Base-by-base conservation (phyloP, 2,888 invertebrate species). In the Erebia palarica region DNA sequence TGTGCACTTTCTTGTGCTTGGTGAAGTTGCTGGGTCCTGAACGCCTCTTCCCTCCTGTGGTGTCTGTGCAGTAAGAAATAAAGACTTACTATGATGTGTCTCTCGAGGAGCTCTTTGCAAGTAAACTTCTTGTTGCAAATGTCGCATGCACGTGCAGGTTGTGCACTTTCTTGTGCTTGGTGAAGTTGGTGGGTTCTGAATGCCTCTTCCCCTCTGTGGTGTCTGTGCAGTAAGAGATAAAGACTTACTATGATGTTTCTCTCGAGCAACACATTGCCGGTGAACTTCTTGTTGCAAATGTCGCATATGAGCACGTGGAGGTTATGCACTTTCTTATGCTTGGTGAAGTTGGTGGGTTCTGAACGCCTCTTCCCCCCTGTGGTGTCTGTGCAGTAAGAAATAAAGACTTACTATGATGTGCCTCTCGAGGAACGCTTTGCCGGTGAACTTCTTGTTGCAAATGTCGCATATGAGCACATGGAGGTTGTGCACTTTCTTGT, bases 401-500 rank as follows among this genome's bases (percentile, higher is more conserved):
- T 5, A 2, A 8, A n/a, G 7, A 69, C 82, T 73, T 13, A 90
- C 91, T 82, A 78, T 58, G n/a, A 90, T 74, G 77, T 91, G 91
- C 7, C 77, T 81, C 0, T 16, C 76, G 1, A 91, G 65, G 0
- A 76, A 77, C 0, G 0, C 0, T 53, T 85, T 86, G 0, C 80
- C 73, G 7, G 83, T 82, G 70, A 90, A 92, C 74, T 88, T 91
- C 72, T 82, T 87, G 0, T 77, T 71, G 70, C 92, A 92, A 0
- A 84, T 58, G 55, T 87, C 84, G 69, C 92, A 91, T 0, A 80
- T 61, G 0, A 81, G 69, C 0, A 81, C 80, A 42, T 75, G 70
- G 0, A 82, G 21, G 59, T 87, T 86, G 74, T 92, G 92, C 0
- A 87, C 81, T 57, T 91, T 91, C 76, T 86, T 90, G 74, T 92